Evolutionary conservation across 1,140 invertebrate genomes (phyloP), one percentile per base, ranked within the genome.

Genomic region (Ganaspis sp.): DNA sequence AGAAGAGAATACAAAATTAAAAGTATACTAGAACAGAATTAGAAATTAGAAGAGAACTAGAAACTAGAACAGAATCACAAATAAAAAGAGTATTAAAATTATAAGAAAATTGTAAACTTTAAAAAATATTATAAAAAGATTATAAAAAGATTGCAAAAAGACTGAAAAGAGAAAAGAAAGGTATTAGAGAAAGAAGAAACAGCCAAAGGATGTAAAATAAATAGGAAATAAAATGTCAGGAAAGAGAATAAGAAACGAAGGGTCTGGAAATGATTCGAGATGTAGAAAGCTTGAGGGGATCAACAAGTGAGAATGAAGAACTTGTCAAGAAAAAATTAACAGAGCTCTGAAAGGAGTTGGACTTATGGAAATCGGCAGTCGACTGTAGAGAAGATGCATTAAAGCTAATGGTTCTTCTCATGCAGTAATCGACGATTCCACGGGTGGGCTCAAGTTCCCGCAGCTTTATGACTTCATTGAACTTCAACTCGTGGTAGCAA

Each of bases 391-490:
- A 86, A 79, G 85, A 85, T 86, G 82, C 80, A 87, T 89, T 89
- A 88, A 86, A 89, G 75, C 80, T 88, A 89, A 90, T 90, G 82
- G 82, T 72, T 78, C 78, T 84, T 80, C 82, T 84, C 81, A 84
- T 88, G 87, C 84, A 79, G 83, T 88, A 89, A 89, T 90, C 86
- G 87, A 90, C 86, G 86, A 88, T 90, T 86, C 87, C 83, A 83
- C 86, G 86, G 88, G 86, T 87, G 87, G 86, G 84, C 86, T 84
- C 17, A 80, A 76, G 42, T 82, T 84, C 85, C 79, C 81, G 82
- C 76, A 75, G 70, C 81, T 86, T 86, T 86, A 84, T 79, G 83
- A 80, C 83, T 86, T 86, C 82, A 86, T 84, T 86, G 82, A 85
- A 84, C 79, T 15, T 38, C 64, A 19, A 70, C 73, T 70, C 72